Base-by-base conservation (phyloP, 2,888 invertebrate genomes). In the Himalopsyche japonica region DNA sequence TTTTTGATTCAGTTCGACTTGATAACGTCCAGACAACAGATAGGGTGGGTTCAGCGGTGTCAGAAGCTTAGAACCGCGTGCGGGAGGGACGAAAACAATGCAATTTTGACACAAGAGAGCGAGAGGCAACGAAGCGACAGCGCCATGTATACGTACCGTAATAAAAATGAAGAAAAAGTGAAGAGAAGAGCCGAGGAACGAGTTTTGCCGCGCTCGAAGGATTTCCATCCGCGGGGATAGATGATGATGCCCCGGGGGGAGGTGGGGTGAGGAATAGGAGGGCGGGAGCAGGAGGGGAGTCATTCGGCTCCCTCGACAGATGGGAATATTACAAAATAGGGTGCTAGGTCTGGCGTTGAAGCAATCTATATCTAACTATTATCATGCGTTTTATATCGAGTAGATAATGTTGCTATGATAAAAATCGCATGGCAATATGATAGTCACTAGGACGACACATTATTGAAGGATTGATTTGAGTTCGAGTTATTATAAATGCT, bases 221-320 rank as follows among this genome's bases (percentile, higher is more conserved):
- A 84, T 81, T 87, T 86, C 86, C 87, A 87, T 86, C 87, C 84
- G 85, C 84, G 86, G 87, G 82, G 78, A 81, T 47, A 82, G 79
- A 87, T 82, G 87, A 87, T 80, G 57, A 76, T 15, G 47, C 76
- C 77, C 47, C 78, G 86, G 80, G 86, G 87, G 88, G 88, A 88
- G 87, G 87, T 88, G 88, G 88, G 89, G 88, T 88, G 87, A 88
- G 89, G 89, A 88, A 88, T 87, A 88, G 88, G 87, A 87, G 88
- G 88, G 88, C 88, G 89, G 86, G 86, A 85, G 86, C 85, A 87
- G 87, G 83, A 87, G 85, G 86, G 83, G 34, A 78, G 82, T 78
- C 18, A 57, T 57, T 24, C 27, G 27, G 77, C 80, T 82, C 64
- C 86, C 86, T 78, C 84, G 79, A 84, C 86, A 82, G 84, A 82